Base-by-base conservation (phyloP, 2,113 vertebrate species). In the Rhea americana region DNA sequence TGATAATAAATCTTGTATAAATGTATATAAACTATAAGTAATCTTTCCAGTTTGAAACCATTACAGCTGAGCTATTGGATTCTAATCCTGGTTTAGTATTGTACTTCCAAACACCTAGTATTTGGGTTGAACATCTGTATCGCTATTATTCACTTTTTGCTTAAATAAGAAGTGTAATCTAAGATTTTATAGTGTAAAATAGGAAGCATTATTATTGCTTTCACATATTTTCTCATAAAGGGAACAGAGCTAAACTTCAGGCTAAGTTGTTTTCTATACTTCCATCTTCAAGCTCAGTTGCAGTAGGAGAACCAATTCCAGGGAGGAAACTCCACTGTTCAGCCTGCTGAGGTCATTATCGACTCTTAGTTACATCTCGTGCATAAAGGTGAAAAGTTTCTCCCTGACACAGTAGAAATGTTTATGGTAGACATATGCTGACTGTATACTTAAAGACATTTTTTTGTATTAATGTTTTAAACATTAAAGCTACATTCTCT, bases 401-500 rank as follows among this genome's bases (percentile, higher is more conserved):
- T 73, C 7, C 11, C 24, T 65, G n/a, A 9, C 1, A 4, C 28
- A 75, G 39, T 7, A 48, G 21, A 25, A 78, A 81, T 12, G 25
- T 91, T 81, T 93, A 32, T n/a, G 50, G 9, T 19, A 74, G 61
- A 26, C 22, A 10, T 30, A n/a, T 9, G 20, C 0, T 0, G 61
- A 48, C 35, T 45, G 56, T 45, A 50, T 25, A 68, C 35, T 32
- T 63, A 65, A 37, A 56, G 70, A 56, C 11, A 26, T 72, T 18
- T 85, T 39, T 65, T 62, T 43, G 0, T 0, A n/a, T 82, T 14
- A 17, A 66, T 81, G 74, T 55, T 58, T 94, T 82, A 94, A 95
- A 86, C 26, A 82, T 89, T 93, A 94, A 89, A 90, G 83, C 75
- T 35, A 53, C 13, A 58, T 53, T 20, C 5, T 79, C 25, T 45